Evolutionary conservation across 92 coral and sea anemone genomes (phyloP).

Genomic region (Palythoa heliodiscus): DNA sequence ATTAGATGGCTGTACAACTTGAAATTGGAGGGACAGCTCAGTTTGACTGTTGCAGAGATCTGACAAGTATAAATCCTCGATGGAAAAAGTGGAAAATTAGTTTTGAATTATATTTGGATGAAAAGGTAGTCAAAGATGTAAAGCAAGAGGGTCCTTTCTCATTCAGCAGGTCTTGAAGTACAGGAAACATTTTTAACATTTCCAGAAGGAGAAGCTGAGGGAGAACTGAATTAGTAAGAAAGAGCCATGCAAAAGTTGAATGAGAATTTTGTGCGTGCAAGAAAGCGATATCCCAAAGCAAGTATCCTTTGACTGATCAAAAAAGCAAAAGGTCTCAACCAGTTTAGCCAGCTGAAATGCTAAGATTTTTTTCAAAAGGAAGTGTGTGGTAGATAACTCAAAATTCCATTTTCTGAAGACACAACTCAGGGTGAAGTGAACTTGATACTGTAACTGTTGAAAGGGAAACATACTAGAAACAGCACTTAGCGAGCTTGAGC

Average conservation of each 20-base stretch:
- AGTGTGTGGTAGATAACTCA: slow-evolving; percentile 36
- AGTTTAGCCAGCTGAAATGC: slow-evolving; percentile 39
- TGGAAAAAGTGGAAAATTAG: slow-evolving; percentile 19
- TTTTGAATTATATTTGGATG: slow-evolving; percentile 5
- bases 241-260: too few species aligned
- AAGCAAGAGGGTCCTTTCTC: too few species aligned
- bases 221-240: too few species aligned
- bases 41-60: slow-evolving; percentile 22
- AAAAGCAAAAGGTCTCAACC: slow-evolving; percentile 32
- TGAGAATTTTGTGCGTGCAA: too few species aligned
- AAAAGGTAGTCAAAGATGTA: background rate
- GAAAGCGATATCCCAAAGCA: background rate
- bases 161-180: too few species aligned
- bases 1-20: slow-evolving; percentile 10
- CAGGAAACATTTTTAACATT: too few species aligned
- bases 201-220: too few species aligned
- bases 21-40: slow-evolving; percentile 3
- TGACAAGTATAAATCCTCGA: slow-evolving; percentile 21
- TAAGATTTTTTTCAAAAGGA: slow-evolving; percentile 48
- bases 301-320: slow-evolving; percentile 36
- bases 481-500: background rate
- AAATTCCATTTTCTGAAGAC: slow-evolving; percentile 10
- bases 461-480: background rate
- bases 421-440: slow-evolving; percentile 1
- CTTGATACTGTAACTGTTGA: background rate